Percentiles rank a stretch among this genome's conserved stretches.
Conservation (phyloP, 2,113 vertebrate species). For the Orientallactaga bullata region DNA sequence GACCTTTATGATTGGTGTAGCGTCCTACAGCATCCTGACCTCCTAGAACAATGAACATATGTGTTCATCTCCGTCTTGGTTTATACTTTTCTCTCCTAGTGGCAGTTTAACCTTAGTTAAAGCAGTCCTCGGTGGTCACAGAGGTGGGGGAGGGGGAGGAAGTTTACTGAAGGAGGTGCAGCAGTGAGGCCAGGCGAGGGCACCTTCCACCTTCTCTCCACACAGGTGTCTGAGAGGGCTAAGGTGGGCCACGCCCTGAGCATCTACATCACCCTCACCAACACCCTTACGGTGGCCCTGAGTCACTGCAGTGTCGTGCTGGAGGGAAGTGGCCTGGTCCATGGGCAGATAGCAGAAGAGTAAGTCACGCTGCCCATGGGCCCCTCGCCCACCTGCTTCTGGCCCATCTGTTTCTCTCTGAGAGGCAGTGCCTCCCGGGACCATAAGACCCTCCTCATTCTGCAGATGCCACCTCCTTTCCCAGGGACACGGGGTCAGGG, state of each 20-base stretch:
- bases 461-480: not conserved
- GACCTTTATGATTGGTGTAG: not conserved
- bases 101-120: not conserved
- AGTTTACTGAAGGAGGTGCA: not conserved
- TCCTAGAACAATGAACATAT: not conserved
- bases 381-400: not conserved
- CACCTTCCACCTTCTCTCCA: not conserved
- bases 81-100: not conserved
- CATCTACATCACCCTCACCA: constrained; percentile 72
- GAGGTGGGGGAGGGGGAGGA: not conserved
- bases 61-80: not conserved
- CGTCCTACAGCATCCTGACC: not conserved
- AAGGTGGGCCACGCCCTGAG: constrained; percentile 62
- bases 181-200: not conserved
- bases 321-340: constrained; percentile 78
- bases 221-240: constrained; percentile 68
- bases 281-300: constrained; percentile 65
- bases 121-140: not conserved
- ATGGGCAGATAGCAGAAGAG: constrained; percentile 68
- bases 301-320: constrained; percentile 66
- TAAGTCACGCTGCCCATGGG: constrained; percentile 13
- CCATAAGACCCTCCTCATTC: not conserved
- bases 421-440: not conserved
- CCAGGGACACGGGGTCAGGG: not conserved
- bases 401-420: not conserved